These are phyloP conservation scores for Hymenopus coronatus DNA, from an alignment of 2,888 invertebrate species.

Conservation along the genomic window DNA sequence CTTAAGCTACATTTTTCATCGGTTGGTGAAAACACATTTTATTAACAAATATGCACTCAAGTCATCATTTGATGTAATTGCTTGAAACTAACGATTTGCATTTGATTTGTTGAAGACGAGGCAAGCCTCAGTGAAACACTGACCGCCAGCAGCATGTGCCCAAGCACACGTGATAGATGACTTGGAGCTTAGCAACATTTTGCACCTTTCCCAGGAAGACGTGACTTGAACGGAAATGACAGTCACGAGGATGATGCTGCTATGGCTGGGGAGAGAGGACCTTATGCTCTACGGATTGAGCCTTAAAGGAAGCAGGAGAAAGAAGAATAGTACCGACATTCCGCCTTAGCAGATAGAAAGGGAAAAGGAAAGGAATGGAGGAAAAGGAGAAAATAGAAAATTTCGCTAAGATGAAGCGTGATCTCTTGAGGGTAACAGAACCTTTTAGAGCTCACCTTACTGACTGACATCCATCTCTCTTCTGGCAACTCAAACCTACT, in stretches of 20 bases:
- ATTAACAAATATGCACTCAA: too few species aligned
- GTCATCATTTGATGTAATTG: too few species aligned
- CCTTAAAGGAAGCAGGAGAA: background rate
- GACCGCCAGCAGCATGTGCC: background rate
- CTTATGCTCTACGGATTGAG: background rate
- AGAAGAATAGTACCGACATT: background rate
- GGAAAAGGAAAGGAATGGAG: background rate
- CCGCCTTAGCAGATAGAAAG: background rate
- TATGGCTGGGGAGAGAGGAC: background rate
- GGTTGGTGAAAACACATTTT: too few species aligned
- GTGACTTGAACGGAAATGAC: conserved; percentile 2
- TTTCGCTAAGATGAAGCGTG: background rate
- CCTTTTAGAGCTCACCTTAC: background rate
- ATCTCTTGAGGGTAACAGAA: background rate
- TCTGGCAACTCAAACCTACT: background rate
- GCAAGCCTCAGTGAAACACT: background rate
- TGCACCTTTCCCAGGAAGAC: background rate
- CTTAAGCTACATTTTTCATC: too few species aligned
- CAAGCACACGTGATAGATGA: background rate
- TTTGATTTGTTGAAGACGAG: too few species aligned
- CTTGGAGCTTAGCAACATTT: background rate
- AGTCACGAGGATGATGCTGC: background rate
- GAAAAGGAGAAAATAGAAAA: background rate
- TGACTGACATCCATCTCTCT: background rate
- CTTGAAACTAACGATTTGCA: too few species aligned